Conservation (phyloP, 2,888 invertebrate genomes). For the Lasius fuliginosus region DNA sequence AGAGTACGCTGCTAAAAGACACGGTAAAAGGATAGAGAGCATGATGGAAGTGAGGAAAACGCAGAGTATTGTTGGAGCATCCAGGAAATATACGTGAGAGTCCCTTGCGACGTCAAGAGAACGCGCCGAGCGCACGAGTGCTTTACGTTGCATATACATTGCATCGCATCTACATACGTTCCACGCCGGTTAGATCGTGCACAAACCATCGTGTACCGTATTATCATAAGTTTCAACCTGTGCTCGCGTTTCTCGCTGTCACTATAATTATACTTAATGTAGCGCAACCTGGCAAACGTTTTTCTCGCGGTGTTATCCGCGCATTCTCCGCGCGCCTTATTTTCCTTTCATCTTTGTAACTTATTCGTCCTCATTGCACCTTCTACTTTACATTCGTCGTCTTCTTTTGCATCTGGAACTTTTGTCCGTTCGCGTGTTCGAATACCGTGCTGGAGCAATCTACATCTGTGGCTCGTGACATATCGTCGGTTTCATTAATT, state of each 20-base stretch:
- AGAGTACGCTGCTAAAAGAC: not conserved
- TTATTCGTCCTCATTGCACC: slow-evolving; percentile 40
- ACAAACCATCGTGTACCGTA: slow-evolving; percentile 66
- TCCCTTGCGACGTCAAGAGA: slow-evolving; percentile 44
- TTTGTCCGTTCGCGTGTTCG: slow-evolving; percentile 10
- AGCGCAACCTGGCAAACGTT: slow-evolving; percentile 67
- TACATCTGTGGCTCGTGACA: slow-evolving; percentile 69
- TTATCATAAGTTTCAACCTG: slow-evolving; percentile 79
- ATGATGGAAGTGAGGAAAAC: slow-evolving; percentile 11
- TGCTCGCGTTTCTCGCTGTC: slow-evolving; percentile 76
- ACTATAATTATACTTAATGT: slow-evolving; percentile 79
- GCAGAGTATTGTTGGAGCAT: slow-evolving; percentile 42
- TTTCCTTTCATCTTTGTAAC: slow-evolving; percentile 32
- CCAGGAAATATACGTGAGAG: slow-evolving; percentile 17
- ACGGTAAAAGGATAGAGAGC: not conserved
- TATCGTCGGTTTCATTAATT: slow-evolving; percentile 74
- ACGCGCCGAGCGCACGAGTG: slow-evolving; percentile 44
- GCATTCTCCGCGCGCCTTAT: slow-evolving; percentile 34
- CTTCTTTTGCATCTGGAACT: slow-evolving; percentile 47
- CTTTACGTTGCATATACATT: slow-evolving; percentile 61
- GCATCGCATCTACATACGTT: slow-evolving; percentile 48
- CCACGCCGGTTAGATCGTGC: slow-evolving; percentile 37
- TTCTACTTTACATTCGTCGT: slow-evolving; percentile 52
- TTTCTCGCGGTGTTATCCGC: slow-evolving; percentile 39
- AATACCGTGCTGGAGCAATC: slow-evolving; percentile 31